Evolutionary conservation across 2,797 vertebrate species (phyloP).

Genomic region (Telmatherina bonti): DNA sequence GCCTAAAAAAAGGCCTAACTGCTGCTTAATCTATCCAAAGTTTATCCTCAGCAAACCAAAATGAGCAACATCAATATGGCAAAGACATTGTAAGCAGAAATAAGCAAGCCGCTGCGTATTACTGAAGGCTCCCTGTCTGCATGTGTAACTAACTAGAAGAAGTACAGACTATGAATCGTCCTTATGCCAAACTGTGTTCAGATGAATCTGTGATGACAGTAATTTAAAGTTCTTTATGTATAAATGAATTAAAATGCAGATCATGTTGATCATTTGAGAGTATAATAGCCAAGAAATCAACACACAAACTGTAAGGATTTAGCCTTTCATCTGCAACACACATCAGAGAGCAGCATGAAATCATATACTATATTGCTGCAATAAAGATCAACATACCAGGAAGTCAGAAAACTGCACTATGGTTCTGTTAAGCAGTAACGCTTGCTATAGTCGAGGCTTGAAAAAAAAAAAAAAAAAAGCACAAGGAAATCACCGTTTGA

Average conservation of each 20-base stretch:
- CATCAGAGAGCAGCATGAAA: constrained; percentile 6
- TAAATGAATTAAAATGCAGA: no score
- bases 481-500: neutral
- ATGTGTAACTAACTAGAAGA: no score
- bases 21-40: no score
- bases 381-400: constrained; percentile 4
- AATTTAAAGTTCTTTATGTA: neutral
- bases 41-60: no score
- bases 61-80: no score
- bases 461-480: no score
- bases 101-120: no score
- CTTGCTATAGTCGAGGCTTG: neutral
- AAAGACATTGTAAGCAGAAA: no score
- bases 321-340: no score
- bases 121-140: no score
- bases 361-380: constrained; percentile 23
- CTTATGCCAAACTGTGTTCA: neutral
- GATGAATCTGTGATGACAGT: neutral
- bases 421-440: constrained; percentile 6
- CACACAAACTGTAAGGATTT: no score
- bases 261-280: neutral
- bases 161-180: no score
- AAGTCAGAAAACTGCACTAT: neutral
- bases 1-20: neutral
- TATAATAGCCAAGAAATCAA: neutral